phyloP scores from a whole-genome alignment of 1,140 invertebrate genomes.

The Lycorma delicatula region DNA sequence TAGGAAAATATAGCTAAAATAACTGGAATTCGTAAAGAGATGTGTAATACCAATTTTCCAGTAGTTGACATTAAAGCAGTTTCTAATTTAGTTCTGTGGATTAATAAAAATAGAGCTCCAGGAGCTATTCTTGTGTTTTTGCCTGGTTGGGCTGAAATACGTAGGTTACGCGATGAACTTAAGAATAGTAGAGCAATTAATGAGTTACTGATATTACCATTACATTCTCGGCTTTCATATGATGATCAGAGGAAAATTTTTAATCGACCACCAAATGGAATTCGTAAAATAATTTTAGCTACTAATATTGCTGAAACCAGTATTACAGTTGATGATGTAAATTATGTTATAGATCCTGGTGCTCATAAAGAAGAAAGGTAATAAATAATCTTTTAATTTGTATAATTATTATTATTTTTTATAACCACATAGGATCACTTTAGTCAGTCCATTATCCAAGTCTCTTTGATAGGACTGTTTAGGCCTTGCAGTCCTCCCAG shows the following conservation, averaged over 20 bases:
- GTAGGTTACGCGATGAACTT: background rate
- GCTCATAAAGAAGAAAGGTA: constrained; percentile 21
- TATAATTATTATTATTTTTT: too few relatives aligned
- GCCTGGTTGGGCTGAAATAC: constrained; percentile 43
- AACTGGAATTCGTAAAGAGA: background rate
- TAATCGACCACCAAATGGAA: constrained; percentile 44
- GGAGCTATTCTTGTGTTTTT: constrained; percentile 85
- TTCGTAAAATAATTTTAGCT: constrained; percentile 65
- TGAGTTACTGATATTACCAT: constrained; percentile 51
- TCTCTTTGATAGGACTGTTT: too few relatives aligned
- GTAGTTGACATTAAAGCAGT: background rate
- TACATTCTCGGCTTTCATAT: constrained; percentile 72
- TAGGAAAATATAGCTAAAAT: background rate
- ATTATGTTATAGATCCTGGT: constrained; percentile 66
- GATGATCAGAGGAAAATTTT: constrained; percentile 73
- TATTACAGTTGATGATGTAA: constrained; percentile 84
- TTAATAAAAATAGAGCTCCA: background rate
- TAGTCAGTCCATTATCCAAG: too few relatives aligned
- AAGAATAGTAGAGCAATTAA: background rate
- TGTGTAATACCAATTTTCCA: background rate
- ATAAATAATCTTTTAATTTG: too few relatives aligned
- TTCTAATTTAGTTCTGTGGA: constrained; percentile 2
- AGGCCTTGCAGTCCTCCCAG: too few relatives aligned
- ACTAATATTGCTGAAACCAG: constrained; percentile 79
- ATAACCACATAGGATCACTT: too few relatives aligned